These are phyloP conservation scores for Calonectris borealis DNA, from an alignment of 2,113 vertebrate species.

Conservation along the genomic window DNA sequence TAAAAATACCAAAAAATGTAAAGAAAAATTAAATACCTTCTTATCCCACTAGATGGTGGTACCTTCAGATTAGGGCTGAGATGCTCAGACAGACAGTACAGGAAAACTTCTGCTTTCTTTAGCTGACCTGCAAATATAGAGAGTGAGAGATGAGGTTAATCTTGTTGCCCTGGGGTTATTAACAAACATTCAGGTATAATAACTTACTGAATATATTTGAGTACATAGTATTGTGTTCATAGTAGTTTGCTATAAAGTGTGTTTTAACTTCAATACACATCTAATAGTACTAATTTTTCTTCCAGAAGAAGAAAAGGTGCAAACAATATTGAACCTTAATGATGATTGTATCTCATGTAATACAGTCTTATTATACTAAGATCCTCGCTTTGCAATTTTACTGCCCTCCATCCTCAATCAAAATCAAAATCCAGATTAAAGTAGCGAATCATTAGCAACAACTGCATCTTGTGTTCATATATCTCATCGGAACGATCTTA, in stretches of 20 bases:
- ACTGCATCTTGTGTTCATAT: neutral
- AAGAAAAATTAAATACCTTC: conserved; percentile 59
- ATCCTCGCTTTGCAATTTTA: neutral
- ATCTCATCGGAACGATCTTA: neutral
- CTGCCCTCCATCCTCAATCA: neutral
- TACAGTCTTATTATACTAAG: neutral
- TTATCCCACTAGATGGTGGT: conserved; percentile 70
- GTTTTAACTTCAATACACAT: neutral
- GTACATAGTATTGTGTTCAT: neutral
- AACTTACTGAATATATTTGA: neutral
- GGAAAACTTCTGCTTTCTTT: conserved; percentile 23
- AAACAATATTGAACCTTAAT: neutral
- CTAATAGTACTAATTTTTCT: neutral
- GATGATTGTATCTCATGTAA: neutral
- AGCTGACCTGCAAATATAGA: neutral
- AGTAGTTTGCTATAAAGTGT: neutral
- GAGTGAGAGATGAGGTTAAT: neutral
- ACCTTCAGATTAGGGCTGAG: conserved; percentile 46
- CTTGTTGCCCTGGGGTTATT: neutral
- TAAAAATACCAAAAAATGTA: neutral
- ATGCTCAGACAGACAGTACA: neutral
- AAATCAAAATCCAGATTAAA: conserved; percentile 6
- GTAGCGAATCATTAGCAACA: neutral
- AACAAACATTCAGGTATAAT: neutral
- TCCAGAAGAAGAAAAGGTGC: neutral